A percentile compares a stretch with the other conserved stretches of the same genome.
Conservation (phyloP, 1,140 invertebrate genomes). For the Lepidurus packardi region DNA sequence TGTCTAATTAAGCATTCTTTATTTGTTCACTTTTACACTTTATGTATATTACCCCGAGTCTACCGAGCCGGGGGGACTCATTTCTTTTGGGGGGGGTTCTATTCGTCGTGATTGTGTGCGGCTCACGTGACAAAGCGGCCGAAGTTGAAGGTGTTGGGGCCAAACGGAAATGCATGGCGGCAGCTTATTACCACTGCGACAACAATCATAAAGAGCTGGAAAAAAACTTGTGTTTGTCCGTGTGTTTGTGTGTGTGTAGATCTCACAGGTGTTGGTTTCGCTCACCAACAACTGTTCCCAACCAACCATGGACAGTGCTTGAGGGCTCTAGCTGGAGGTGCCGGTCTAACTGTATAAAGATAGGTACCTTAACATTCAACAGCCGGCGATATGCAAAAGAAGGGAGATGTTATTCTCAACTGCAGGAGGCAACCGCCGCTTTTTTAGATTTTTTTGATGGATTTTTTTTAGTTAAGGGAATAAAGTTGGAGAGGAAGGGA, state of each 20-base stretch:
- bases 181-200: not conserved
- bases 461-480: too few species aligned
- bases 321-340: not conserved
- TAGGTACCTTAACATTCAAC: not conserved
- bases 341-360: not conserved
- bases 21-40: slow-evolving; percentile 12
- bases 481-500: too few species aligned
- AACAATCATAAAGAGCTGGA: not conserved
- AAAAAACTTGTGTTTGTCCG: not conserved
- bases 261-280: slow-evolving; percentile 11
- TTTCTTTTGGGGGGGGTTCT: not conserved
- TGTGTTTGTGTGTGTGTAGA: not conserved
- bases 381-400: slow-evolving; percentile 5
- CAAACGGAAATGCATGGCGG: slow-evolving; percentile 16
- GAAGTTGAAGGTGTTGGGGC: not conserved
- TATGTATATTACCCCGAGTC: not conserved
- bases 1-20: slow-evolving; percentile 12
- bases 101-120: not conserved
- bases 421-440: not conserved
- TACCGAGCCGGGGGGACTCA: not conserved
- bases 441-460: too few species aligned
- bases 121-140: not conserved
- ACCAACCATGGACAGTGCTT: slow-evolving; percentile 2
- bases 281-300: slow-evolving; percentile 8
- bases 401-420: not conserved